Conservation (phyloP, 2,113 vertebrate genomes). For the Rhea americana region DNA sequence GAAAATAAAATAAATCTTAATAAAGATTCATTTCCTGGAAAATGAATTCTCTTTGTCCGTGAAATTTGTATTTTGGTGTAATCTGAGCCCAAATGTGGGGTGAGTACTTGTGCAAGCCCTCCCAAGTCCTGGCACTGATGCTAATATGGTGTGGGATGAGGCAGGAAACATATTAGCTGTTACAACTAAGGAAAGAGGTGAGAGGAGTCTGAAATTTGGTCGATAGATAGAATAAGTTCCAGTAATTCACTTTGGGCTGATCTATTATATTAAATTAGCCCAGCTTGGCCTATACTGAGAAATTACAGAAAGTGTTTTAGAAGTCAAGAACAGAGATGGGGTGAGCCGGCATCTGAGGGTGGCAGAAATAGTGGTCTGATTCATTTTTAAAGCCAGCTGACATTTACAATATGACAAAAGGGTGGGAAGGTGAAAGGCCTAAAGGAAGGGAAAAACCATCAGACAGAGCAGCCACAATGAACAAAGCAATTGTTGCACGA, state of each 20-base stretch:
- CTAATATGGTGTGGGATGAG: neutral
- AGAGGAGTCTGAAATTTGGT: neutral
- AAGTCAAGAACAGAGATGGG: neutral
- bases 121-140: neutral
- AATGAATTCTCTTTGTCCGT: neutral
- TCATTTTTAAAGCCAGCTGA: conserved; percentile 55
- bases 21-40: neutral
- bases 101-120: neutral
- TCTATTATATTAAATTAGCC: neutral
- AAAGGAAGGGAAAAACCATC: conserved; percentile 27
- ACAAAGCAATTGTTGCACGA: neutral
- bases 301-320: neutral
- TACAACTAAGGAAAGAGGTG: neutral
- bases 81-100: neutral
- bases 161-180: neutral
- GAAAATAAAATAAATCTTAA: neutral
- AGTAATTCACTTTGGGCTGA: neutral
- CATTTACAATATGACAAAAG: conserved; percentile 40
- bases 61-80: neutral
- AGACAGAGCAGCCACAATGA: neutral
- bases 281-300: neutral
- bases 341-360: neutral
- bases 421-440: neutral
- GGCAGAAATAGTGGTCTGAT: conserved; percentile 25
- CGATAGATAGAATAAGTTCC: neutral